Conservation (phyloP, 1,140 invertebrate genomes). For the Gryllus bimaculatus region DNA sequence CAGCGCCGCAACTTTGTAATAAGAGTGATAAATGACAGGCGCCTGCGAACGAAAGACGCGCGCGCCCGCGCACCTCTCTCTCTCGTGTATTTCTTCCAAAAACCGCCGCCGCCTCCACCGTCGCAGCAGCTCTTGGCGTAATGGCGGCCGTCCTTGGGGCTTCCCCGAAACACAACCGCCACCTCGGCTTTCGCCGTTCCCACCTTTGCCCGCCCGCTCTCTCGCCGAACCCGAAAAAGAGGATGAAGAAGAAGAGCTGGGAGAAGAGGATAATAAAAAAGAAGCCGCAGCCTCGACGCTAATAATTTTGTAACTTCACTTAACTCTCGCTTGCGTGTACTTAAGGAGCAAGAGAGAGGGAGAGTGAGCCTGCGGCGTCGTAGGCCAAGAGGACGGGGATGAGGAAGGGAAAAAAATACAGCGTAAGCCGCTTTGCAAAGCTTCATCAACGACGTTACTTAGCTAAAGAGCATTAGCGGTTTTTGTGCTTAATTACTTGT, state of each 20-base stretch:
- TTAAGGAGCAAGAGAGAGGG: too few species aligned
- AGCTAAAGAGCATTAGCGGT: background rate
- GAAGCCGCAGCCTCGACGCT: background rate
- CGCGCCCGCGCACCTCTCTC: background rate
- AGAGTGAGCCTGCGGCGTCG: too few species aligned
- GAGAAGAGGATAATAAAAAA: background rate
- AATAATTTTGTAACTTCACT: conserved; percentile 1
- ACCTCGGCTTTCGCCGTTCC: background rate
- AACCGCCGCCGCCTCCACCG: background rate
- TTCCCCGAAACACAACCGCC: too few species aligned
- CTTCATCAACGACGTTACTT: background rate
- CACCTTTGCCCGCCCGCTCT: background rate
- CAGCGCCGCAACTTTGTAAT: background rate
- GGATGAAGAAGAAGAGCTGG: background rate
- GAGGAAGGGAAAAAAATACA: background rate
- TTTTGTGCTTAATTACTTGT: background rate
- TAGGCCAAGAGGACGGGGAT: background rate
- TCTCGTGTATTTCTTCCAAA: background rate
- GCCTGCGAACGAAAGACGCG: background rate
- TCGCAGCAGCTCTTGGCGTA: background rate
- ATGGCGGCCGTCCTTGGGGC: background rate
- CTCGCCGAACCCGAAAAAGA: background rate
- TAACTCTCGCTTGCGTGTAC: background rate
- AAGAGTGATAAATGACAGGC: background rate
- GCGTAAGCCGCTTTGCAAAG: background rate